A percentile compares a stretch with the other conserved stretches of the same genome.
These are phyloP conservation scores for Catocala sponsa DNA, from an alignment of 2,888 invertebrate species.

Conservation along the genomic window DNA sequence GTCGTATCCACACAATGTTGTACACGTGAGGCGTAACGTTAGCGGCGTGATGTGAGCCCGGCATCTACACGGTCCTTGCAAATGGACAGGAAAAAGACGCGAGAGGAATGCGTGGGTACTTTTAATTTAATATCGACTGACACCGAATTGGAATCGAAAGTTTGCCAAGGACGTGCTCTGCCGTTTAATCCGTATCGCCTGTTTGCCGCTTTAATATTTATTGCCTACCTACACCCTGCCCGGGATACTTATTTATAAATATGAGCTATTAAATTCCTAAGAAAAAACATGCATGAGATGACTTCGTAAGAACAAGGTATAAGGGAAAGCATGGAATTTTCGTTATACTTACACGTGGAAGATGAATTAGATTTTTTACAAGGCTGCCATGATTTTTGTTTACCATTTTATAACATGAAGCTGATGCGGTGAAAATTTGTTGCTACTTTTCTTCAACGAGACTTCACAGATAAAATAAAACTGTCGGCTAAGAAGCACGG, in stretches of 20 bases:
- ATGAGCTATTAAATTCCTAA: constrained; percentile 62
- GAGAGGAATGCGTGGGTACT: constrained; percentile 86
- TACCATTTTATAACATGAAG: constrained; percentile 1
- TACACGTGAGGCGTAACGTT: constrained; percentile 61
- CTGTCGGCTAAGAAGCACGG: constrained; percentile 32
- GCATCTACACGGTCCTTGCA: constrained; percentile 85
- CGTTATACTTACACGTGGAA: neutral
- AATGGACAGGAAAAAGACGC: constrained; percentile 88
- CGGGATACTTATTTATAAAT: constrained; percentile 62
- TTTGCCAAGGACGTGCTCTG: constrained; percentile 81
- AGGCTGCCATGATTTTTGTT: constrained; percentile 2
- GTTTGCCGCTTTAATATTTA: constrained; percentile 76
- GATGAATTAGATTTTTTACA: constrained; percentile 1
- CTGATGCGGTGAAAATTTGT: constrained; percentile 10
- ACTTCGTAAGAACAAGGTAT: constrained; percentile 29
- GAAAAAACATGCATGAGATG: constrained; percentile 47
- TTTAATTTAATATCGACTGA: constrained; percentile 88
- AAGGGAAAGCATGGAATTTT: neutral
- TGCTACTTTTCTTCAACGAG: constrained; percentile 24
- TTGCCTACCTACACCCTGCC: constrained; percentile 54
- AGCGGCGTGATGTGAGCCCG: constrained; percentile 82
- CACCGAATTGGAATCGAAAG: constrained; percentile 87
- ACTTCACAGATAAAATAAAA: constrained; percentile 42
- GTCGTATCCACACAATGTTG: constrained; percentile 65
- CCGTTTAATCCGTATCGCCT: constrained; percentile 71